Conservation (phyloP, 2,113 vertebrate species). For the Psilopsiagon aymara region DNA sequence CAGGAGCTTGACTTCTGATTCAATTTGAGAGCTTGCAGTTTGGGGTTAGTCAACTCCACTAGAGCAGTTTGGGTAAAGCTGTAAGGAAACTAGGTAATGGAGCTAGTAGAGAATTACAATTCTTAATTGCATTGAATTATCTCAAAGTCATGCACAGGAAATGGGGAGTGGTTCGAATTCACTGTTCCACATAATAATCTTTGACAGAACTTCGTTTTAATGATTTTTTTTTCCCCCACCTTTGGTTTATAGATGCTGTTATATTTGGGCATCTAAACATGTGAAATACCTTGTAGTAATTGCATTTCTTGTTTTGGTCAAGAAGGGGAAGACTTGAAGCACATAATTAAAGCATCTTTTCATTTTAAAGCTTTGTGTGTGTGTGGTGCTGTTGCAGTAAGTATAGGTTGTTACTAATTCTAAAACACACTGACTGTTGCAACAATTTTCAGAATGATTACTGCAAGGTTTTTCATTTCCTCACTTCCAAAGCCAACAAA, state of each 20-base stretch:
- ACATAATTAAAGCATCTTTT: background rate
- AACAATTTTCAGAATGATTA: background rate
- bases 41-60: background rate
- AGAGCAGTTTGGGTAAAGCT: background rate
- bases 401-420: background rate
- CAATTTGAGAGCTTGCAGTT: background rate
- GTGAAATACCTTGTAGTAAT: background rate
- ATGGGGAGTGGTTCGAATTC: background rate
- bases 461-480: background rate
- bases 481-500: background rate
- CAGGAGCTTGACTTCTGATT: background rate
- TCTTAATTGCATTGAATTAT: conserved; percentile 36
- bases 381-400: background rate
- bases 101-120: background rate
- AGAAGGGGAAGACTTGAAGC: background rate
- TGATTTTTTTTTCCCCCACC: background rate
- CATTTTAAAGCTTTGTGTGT: background rate
- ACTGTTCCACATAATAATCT: background rate
- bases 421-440: background rate
- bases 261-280: background rate
- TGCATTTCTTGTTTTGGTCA: background rate
- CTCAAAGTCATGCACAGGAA: background rate
- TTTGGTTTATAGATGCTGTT: background rate
- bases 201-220: background rate
- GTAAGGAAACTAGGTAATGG: background rate